phyloP scores from a whole-genome alignment of 2,888 invertebrate species.

The Stenichneumon culpator region DNA sequence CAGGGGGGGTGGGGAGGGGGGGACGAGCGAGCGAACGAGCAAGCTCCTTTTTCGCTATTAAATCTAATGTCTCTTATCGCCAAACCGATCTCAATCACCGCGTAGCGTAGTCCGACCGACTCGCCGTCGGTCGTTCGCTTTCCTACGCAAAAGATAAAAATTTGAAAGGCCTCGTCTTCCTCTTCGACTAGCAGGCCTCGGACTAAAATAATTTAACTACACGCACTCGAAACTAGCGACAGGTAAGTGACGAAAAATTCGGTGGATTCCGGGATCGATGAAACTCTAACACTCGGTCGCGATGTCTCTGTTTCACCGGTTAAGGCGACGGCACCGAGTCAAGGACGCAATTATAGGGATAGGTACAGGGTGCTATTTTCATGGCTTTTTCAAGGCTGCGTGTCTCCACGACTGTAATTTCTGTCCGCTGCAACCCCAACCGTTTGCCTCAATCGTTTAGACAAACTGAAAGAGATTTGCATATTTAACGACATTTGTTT shows the following conservation, averaged over 20 bases:
- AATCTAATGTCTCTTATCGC: constrained; percentile 68
- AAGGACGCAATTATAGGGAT: background rate
- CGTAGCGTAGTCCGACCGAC: constrained; percentile 5
- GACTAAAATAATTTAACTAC: background rate
- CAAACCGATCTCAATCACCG: constrained; percentile 65
- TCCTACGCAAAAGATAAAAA: constrained; percentile 18
- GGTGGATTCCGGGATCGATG: background rate
- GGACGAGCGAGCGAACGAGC: constrained; percentile 22
- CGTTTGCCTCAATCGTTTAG: no score
- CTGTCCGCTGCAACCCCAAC: no score
- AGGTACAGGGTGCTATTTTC: background rate
- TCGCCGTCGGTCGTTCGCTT: constrained; percentile 12
- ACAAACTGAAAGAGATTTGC: no score
- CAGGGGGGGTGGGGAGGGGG: background rate
- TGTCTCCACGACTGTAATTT: no score
- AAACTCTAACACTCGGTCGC: background rate
- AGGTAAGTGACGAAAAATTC: background rate
- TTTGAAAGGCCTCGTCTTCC: background rate
- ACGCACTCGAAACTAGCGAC: background rate
- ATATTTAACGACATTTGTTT: background rate
- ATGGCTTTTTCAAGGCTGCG: background rate
- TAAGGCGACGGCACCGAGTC: background rate
- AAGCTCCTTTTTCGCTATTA: constrained; percentile 66
- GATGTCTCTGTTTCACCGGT: no score
- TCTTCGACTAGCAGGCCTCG: background rate